These are phyloP conservation scores for Melanotaenia boesemani DNA, from an alignment of 2,797 vertebrate genomes.

Conservation along the genomic window DNA sequence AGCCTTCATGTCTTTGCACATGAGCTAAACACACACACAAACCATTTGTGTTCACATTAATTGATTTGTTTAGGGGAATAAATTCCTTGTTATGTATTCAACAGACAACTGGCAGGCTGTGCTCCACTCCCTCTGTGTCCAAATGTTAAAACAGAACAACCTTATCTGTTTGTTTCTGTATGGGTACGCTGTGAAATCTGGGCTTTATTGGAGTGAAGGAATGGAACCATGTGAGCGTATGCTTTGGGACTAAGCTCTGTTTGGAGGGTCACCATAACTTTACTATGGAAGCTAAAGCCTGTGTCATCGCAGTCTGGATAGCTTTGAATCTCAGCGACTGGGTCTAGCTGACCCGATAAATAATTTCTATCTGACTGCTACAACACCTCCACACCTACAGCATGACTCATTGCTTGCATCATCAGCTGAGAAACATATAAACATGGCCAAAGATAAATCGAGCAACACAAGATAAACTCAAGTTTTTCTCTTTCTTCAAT, in stretches of 20 bases:
- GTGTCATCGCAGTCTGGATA: conserved; percentile 59
- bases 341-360: conserved; percentile 72
- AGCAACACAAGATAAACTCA: not conserved
- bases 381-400: conserved; percentile 36
- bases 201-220: conserved; percentile 48
- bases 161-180: conserved; percentile 51
- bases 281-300: conserved; percentile 41
- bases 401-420: conserved; percentile 18
- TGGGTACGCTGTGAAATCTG: conserved; percentile 45
- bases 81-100: conserved; percentile 37
- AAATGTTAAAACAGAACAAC: conserved; percentile 15
- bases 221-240: conserved; percentile 55
- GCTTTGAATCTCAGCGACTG: conserved; percentile 36
- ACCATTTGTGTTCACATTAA: conserved; percentile 32
- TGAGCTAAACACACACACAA: conserved; percentile 30
- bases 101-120: not conserved
- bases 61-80: conserved; percentile 32
- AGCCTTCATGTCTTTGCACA: conserved; percentile 58
- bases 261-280: conserved; percentile 73
- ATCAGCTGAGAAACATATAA: conserved; percentile 24
- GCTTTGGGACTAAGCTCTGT: conserved; percentile 60
- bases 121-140: conserved; percentile 1
- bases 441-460: not conserved
- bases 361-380: conserved; percentile 50
- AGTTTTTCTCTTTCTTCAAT: not conserved